Evolutionary conservation across 1,140 invertebrate genomes (phyloP).

Genomic region (Diabrotica virgifera): DNA sequence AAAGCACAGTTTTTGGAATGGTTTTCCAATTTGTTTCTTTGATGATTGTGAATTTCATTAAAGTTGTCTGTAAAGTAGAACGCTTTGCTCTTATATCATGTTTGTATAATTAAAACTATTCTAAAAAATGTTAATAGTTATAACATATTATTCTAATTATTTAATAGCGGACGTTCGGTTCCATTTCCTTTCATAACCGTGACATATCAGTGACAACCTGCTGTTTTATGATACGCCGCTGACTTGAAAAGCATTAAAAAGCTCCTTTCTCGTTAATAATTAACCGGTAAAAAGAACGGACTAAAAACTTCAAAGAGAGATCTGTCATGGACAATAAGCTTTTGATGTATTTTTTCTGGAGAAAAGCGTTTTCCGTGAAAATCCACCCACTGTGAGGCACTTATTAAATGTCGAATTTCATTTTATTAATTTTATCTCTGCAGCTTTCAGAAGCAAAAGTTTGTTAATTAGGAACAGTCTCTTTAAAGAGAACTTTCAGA

Average conservation of each 20-base stretch:
- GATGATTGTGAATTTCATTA: too few relatives aligned
- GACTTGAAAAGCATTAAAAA: constrained; percentile 24
- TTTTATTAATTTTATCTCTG: constrained; percentile 35
- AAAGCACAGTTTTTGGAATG: too few relatives aligned
- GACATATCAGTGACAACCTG: too few relatives aligned
- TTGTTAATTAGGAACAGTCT: constrained; percentile 27
- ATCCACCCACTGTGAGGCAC: constrained; percentile 17
- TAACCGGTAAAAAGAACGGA: constrained; percentile 42
- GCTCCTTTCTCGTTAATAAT: constrained; percentile 43
- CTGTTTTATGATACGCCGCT: constrained; percentile 5
- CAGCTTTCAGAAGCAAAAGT: constrained; percentile 26
- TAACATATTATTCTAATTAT: too few relatives aligned
- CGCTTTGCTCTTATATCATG: too few relatives aligned
- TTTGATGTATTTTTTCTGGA: constrained; percentile 37
- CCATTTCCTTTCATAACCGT: too few relatives aligned
- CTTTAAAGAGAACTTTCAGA: neutral
- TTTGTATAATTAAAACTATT: too few relatives aligned
- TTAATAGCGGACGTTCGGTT: too few relatives aligned
- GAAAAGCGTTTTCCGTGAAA: constrained; percentile 19
- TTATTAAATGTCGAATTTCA: constrained; percentile 31
- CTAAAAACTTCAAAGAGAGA: constrained; percentile 40
- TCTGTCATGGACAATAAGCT: constrained; percentile 44
- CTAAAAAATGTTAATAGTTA: too few relatives aligned
- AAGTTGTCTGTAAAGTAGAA: too few relatives aligned
- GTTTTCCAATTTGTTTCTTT: too few relatives aligned